Evolutionary conservation across 2,797 vertebrate species (phyloP).

Genomic region (Australoheros facetus): DNA sequence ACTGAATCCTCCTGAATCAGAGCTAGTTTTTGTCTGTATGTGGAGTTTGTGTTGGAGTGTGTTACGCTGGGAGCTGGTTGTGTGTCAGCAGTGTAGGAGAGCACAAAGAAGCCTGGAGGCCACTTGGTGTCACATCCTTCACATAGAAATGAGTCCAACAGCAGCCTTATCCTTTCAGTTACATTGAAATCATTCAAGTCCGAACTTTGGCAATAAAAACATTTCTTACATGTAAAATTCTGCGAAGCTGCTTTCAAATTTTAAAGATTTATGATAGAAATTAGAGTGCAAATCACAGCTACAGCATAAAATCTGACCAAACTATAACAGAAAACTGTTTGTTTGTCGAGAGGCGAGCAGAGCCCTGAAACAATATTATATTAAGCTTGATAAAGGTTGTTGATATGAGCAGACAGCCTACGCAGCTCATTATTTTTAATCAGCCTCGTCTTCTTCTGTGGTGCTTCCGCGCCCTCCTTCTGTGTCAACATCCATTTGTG

Average conservation of each 20-base stretch:
- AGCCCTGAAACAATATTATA: not conserved
- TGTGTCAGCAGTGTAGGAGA: too few species aligned
- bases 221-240: not conserved
- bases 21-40: too few species aligned
- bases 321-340: not conserved
- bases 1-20: too few species aligned
- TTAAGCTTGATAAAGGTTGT: not conserved
- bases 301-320: not conserved
- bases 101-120: too few species aligned
- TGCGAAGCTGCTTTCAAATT: not conserved
- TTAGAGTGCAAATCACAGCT: not conserved
- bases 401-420: not conserved
- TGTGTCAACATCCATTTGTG: conserved; percentile 1
- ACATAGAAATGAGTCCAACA: too few species aligned
- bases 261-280: not conserved
- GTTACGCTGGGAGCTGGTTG: too few species aligned
- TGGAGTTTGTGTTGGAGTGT: too few species aligned
- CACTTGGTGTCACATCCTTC: too few species aligned
- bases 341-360: not conserved
- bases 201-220: not conserved
- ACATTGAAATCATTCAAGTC: not conserved
- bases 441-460: not conserved
- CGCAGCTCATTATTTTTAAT: conserved; percentile 15
- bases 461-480: not conserved
- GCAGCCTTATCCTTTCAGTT: not conserved